Conservation (phyloP, 2,888 invertebrate species). For the Spisula solida region DNA sequence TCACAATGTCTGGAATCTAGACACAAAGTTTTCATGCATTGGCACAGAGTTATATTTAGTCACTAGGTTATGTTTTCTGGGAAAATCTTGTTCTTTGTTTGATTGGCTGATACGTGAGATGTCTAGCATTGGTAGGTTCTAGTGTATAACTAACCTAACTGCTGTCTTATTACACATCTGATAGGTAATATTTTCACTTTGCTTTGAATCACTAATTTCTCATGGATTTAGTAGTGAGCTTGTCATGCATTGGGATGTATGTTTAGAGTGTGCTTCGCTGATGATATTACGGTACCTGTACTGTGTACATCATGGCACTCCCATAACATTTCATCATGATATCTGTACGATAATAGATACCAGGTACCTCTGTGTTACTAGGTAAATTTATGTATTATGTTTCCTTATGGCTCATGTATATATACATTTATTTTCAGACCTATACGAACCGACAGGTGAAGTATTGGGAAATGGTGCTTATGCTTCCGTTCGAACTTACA, state of each 20-base stretch:
- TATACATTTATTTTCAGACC: slow-evolving; percentile 90
- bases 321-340: background rate
- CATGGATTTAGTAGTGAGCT: background rate
- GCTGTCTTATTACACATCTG: background rate
- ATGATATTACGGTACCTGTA: background rate
- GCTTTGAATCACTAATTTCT: background rate
- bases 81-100: slow-evolving; percentile 26
- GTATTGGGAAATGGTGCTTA: slow-evolving; percentile 98
- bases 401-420: background rate
- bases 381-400: background rate
- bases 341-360: background rate
- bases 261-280: background rate
- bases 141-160: background rate
- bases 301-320: background rate
- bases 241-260: background rate
- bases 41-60: slow-evolving; percentile 13
- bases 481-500: slow-evolving; percentile 97
- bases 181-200: background rate
- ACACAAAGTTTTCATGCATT: background rate
- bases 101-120: background rate
- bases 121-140: background rate
- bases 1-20: slow-evolving; percentile 4
- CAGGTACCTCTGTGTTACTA: background rate
- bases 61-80: background rate
- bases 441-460: slow-evolving; percentile 98